Evolutionary conservation across 2,888 invertebrate species (phyloP).

Genomic region (Allygus modestus): DNA sequence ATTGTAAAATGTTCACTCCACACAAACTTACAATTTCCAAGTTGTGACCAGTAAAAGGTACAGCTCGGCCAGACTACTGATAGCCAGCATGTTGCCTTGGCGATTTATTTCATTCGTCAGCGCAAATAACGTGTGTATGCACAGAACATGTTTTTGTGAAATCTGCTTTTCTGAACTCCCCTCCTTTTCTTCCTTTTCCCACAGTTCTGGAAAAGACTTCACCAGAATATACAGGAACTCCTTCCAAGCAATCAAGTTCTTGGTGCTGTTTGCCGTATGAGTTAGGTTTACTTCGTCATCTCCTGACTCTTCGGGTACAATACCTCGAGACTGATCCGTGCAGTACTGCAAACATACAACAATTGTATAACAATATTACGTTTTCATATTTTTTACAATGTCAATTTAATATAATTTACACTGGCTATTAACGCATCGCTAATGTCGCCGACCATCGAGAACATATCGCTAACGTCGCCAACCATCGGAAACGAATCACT

Average conservation of each 20-base stretch:
- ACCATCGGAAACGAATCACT: no score
- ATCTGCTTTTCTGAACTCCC: neutral
- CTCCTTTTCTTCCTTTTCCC: constrained; percentile 42
- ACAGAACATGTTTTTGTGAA: constrained; percentile 41
- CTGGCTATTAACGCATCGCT: no score
- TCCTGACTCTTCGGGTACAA: neutral
- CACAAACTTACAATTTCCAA: constrained; percentile 3
- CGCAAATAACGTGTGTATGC: constrained; percentile 24
- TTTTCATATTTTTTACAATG: no score
- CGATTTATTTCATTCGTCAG: constrained; percentile 36
- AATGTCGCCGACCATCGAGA: no score
- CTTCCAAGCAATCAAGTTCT: constrained; percentile 56
- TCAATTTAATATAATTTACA: no score
- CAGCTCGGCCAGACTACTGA: constrained; percentile 30
- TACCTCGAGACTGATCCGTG: constrained; percentile 35
- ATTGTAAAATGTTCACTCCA: no score
- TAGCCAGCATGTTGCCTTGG: constrained; percentile 34
- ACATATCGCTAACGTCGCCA: no score
- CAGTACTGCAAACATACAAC: constrained; percentile 44
- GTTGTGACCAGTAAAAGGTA: constrained; percentile 33
- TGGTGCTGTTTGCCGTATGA: constrained; percentile 36
- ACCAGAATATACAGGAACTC: constrained; percentile 54
- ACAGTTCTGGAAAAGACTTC: constrained; percentile 55
- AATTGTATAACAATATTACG: neutral
- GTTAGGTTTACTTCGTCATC: neutral